phyloP scores from a whole-genome alignment of 2,888 invertebrate species.

The Clivina fossor region DNA sequence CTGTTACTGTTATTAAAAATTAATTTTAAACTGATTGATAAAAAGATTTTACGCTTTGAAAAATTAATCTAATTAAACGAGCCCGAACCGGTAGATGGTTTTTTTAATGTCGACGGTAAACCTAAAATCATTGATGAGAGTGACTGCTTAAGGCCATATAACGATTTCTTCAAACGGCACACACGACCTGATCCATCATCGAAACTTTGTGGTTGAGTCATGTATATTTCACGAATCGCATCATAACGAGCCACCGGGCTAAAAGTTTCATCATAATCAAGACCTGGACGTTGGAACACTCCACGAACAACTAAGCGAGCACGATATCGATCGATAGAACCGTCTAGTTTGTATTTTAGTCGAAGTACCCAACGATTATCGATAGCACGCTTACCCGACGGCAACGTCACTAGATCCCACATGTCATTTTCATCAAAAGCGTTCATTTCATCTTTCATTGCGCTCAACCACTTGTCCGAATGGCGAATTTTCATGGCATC shows the following conservation, averaged over 20 bases:
- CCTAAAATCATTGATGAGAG: no score
- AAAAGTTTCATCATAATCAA: conserved; percentile 38
- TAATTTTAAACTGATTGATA: no score
- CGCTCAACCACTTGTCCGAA: conserved; percentile 13
- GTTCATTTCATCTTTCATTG: conserved; percentile 29
- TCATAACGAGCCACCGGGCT: conserved; percentile 33
- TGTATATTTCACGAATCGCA: conserved; percentile 33
- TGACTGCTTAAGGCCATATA: no score
- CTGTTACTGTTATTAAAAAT: no score
- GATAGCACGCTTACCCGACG: conserved; percentile 15
- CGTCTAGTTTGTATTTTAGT: conserved; percentile 33
- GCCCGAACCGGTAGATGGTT: no score
- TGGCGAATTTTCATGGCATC: conserved; percentile 12
- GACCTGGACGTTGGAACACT: conserved; percentile 36
- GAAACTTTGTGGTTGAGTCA: conserved; percentile 25
- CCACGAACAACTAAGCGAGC: conserved; percentile 41
- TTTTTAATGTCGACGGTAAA: no score
- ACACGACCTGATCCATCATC: conserved; percentile 26
- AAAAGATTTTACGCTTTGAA: no score
- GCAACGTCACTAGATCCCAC: conserved; percentile 20
- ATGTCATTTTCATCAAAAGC: conserved; percentile 18
- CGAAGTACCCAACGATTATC: conserved; percentile 32
- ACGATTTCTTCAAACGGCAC: no score
- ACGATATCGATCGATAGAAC: no score
- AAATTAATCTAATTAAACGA: no score